Percentiles rank a stretch among this genome's conserved stretches.
phyloP scores from a whole-genome alignment of 2,797 vertebrate species.

The Chelmon rostratus region DNA sequence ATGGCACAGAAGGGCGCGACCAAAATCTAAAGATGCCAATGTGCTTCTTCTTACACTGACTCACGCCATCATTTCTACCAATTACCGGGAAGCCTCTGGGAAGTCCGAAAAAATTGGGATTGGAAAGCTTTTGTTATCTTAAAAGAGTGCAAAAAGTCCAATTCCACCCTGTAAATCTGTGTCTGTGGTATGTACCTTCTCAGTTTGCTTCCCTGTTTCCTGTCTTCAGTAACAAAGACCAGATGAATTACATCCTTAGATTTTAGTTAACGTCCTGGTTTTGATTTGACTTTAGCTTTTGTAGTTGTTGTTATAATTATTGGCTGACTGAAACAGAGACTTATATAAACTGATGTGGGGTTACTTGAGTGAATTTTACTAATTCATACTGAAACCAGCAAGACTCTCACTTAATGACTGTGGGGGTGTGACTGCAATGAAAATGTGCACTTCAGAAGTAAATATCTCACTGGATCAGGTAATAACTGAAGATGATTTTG shows the following conservation, averaged over 20 bases:
- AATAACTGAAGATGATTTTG: constrained; percentile 8
- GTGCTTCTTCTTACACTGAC: constrained; percentile 2
- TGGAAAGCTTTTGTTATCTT: not conserved
- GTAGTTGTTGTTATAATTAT: constrained; percentile 56
- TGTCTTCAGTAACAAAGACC: constrained; percentile 10
- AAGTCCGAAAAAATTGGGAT: not conserved
- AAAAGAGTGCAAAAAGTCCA: not conserved
- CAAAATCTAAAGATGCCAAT: constrained; percentile 16
- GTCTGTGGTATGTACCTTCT: not conserved
- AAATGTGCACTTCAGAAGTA: not conserved
- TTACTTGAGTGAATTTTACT: constrained; percentile 23
- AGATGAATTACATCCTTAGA: not conserved
- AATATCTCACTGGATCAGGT: not conserved
- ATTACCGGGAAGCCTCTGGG: not conserved
- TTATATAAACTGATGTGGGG: constrained; percentile 36
- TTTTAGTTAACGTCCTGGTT: constrained; percentile 9
- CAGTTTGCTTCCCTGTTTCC: not conserved
- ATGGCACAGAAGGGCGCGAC: constrained; percentile 4
- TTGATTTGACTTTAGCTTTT: constrained; percentile 56
- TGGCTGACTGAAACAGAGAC: constrained; percentile 24
- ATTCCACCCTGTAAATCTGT: not conserved
- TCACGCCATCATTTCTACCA: constrained; percentile 8
- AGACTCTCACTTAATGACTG: constrained; percentile 35
- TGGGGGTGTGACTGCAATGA: constrained; percentile 23
- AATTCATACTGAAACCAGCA: constrained; percentile 26